Conservation (phyloP, 2,888 invertebrate species). For the Cremastinae sp. region DNA sequence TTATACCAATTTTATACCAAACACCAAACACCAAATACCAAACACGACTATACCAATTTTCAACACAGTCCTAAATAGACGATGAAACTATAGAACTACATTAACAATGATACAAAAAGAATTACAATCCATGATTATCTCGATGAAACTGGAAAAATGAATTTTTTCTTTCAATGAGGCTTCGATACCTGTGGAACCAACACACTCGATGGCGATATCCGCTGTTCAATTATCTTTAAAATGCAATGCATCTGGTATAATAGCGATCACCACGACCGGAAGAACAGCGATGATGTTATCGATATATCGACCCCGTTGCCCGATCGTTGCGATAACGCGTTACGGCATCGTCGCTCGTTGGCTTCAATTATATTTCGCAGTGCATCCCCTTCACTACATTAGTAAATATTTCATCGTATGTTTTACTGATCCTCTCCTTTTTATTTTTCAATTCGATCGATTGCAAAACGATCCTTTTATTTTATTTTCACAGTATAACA, state of each 20-base stretch:
- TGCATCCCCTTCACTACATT: constrained; percentile 85
- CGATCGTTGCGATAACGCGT: constrained; percentile 87
- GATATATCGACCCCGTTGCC: constrained; percentile 87
- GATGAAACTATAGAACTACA: too few relatives aligned
- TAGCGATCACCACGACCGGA: constrained; percentile 85
- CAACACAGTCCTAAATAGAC: too few relatives aligned
- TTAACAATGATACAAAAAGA: too few relatives aligned
- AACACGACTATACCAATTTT: too few relatives aligned
- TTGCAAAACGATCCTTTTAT: too few relatives aligned
- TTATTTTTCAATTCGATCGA: background rate
- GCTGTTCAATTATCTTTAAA: constrained; percentile 89
- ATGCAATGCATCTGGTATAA: constrained; percentile 86
- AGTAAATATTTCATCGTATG: constrained; percentile 79
- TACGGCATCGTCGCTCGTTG: constrained; percentile 84
- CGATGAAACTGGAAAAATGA: background rate
- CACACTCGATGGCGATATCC: constrained; percentile 87
- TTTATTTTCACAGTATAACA: too few relatives aligned
- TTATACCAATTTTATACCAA: too few relatives aligned
- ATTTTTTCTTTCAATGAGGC: constrained; percentile 74
- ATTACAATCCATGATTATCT: too few relatives aligned
- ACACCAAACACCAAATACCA: too few relatives aligned
- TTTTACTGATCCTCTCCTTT: background rate
- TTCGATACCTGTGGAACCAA: constrained; percentile 83
- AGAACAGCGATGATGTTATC: constrained; percentile 85
- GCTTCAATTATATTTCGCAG: constrained; percentile 85